A percentile compares a stretch with the other conserved stretches of the same genome.
Evolutionary conservation across 2,113 vertebrate species (phyloP).

Genomic region (Calidris pygmaea): DNA sequence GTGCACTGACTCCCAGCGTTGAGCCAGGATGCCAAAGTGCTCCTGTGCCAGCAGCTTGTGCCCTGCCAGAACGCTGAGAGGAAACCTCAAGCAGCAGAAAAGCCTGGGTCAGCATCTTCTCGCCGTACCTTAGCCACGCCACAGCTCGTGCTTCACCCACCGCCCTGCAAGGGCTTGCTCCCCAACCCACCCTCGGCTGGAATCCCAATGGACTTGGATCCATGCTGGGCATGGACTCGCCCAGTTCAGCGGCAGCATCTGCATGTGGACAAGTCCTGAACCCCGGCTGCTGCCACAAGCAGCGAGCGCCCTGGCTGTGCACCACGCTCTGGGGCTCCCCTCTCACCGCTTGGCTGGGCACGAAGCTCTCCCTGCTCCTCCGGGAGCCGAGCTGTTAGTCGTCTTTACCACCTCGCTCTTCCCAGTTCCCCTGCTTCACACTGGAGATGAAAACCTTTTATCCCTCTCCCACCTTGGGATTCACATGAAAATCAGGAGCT

Average conservation of each 20-base stretch:
- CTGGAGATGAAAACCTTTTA: neutral
- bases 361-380: neutral
- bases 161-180: accelerated
- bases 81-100: neutral
- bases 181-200: neutral
- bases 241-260: neutral
- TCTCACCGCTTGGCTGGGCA: neutral
- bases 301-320: neutral
- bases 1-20: neutral
- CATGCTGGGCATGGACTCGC: neutral
- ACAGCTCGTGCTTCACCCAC: neutral
- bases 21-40: neutral
- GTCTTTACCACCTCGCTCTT: neutral
- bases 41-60: neutral
- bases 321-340: neutral
- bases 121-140: accelerated
- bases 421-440: neutral
- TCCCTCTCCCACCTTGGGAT: neutral
- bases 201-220: neutral
- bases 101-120: neutral
- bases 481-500: neutral
- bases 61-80: neutral
- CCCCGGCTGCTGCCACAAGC: neutral
- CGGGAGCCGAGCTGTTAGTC: accelerated
- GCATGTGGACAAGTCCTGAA: neutral